phyloP scores from a whole-genome alignment of 2,888 invertebrate genomes.

The Campoletis raptor region DNA sequence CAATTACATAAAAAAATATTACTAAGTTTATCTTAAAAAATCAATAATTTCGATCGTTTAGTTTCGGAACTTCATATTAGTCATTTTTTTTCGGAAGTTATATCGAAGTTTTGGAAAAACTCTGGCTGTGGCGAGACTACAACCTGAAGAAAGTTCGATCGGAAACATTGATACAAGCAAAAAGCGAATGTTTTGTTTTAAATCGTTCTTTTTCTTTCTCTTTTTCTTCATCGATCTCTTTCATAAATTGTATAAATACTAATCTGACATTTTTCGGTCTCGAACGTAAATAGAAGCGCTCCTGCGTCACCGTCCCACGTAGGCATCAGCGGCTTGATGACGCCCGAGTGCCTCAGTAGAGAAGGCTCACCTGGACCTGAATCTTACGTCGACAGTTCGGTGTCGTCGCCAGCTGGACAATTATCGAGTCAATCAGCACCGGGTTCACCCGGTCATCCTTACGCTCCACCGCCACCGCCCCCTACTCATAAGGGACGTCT shows the following conservation, averaged over 20 bases:
- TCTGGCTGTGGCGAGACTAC: no score
- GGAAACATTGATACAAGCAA: neutral
- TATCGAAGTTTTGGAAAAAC: no score
- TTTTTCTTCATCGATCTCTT: neutral
- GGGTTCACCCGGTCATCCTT: constrained; percentile 88
- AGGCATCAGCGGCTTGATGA: constrained; percentile 93
- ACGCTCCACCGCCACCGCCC: constrained; percentile 79
- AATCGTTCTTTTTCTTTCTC: neutral
- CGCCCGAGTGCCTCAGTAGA: constrained; percentile 94
- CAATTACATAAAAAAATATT: no score
- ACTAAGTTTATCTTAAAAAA: no score
- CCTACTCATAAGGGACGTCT: constrained; percentile 82
- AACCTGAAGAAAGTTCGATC: neutral
- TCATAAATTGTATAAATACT: neutral
- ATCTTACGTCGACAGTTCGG: constrained; percentile 86
- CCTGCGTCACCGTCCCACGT: constrained; percentile 98
- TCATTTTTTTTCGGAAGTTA: no score
- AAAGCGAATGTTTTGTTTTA: no score
- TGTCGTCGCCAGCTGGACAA: constrained; percentile 86
- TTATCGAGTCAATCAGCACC: constrained; percentile 88
- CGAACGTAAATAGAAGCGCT: constrained; percentile 89
- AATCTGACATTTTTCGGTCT: neutral
- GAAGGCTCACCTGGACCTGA: constrained; percentile 97
- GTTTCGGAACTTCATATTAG: no score
- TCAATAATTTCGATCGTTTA: no score